Evolutionary conservation across 2,113 vertebrate species (phyloP).

Genomic region (Hydropotes inermis): DNA sequence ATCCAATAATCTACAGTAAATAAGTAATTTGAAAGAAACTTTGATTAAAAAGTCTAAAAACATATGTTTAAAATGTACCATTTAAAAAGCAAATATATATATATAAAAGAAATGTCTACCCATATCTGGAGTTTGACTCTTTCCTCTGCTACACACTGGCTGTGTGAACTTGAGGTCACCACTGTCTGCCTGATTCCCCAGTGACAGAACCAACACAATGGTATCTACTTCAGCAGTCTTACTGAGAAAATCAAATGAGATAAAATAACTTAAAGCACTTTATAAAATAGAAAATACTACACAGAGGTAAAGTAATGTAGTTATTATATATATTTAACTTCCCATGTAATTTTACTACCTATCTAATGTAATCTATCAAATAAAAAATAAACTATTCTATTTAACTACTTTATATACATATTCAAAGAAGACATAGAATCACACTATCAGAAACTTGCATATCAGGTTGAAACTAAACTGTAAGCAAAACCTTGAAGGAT

Average conservation of each 20-base stretch:
- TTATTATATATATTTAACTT: neutral
- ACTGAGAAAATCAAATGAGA: neutral
- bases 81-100: slow-evolving; percentile 2
- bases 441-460: neutral
- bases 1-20: neutral
- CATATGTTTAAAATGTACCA: neutral
- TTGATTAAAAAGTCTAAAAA: neutral
- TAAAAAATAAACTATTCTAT: slow-evolving; percentile 20
- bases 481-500: neutral
- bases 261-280: neutral
- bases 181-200: neutral
- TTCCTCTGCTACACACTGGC: neutral
- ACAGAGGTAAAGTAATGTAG: neutral
- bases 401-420: neutral
- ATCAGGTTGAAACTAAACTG: neutral
- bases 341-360: neutral
- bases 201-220: neutral
- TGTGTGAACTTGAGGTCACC: neutral
- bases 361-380: neutral
- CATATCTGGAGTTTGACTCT: neutral
- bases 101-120: neutral
- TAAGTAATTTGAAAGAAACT: neutral
- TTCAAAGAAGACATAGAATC: neutral
- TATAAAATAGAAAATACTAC: neutral
- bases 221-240: neutral